Evolutionary conservation across 2,888 invertebrate species (phyloP).

Genomic region (Meandrusa payeni): DNA sequence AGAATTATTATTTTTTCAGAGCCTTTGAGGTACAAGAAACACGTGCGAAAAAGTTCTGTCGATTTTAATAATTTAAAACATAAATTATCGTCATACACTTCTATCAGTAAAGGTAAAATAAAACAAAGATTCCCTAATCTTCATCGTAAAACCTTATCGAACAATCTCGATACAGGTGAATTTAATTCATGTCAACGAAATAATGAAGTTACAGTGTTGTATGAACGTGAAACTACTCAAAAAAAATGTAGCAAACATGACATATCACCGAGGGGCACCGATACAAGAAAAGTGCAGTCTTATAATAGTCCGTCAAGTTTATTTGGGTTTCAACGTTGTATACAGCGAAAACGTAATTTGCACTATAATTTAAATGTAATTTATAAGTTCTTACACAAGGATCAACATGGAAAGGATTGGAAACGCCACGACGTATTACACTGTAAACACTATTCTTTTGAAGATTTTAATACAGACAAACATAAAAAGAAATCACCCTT

Average conservation of each 20-base stretch:
- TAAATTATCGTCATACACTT: conserved; percentile 8
- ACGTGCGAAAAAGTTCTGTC: conserved; percentile 7
- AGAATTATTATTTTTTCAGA: too few species aligned
- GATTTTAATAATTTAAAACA: conserved; percentile 10
- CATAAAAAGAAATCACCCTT: conserved; percentile 16
- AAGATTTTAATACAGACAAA: conserved; percentile 12
- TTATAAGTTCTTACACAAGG: conserved; percentile 21
- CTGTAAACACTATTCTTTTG: conserved; percentile 21
- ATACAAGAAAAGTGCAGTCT: background rate
- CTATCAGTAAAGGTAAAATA: conserved; percentile 1
- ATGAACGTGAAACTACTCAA: conserved; percentile 7
- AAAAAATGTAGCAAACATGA: conserved; percentile 2
- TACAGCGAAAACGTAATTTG: conserved; percentile 16
- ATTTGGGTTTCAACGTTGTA: conserved; percentile 20
- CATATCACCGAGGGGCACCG: background rate
- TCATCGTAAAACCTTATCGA: background rate
- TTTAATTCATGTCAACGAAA: background rate
- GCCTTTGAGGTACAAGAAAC: too few species aligned
- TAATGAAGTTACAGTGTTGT: conserved; percentile 17
- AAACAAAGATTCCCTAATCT: background rate
- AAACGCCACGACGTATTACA: conserved; percentile 14
- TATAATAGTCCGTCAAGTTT: conserved; percentile 11
- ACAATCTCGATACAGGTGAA: background rate
- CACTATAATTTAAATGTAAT: conserved; percentile 20
- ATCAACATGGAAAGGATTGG: background rate